Evolutionary conservation across 2,113 vertebrate species (phyloP).

Genomic region (Melanerpes aurifrons): DNA sequence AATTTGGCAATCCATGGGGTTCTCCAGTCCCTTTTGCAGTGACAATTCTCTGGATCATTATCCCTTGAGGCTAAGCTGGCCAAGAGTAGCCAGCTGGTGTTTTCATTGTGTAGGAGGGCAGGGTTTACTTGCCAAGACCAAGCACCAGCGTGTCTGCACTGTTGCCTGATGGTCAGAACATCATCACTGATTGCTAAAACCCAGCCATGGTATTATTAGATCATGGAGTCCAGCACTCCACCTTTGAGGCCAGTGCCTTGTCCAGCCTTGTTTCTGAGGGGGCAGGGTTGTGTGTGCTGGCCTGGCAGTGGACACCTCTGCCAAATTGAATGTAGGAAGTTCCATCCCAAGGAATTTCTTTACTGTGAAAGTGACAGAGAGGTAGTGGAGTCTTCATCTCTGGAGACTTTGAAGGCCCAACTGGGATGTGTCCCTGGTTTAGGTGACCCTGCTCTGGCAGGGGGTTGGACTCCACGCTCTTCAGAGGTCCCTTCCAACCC

Average conservation of each 20-base stretch:
- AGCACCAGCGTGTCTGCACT: conserved; percentile 17
- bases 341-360: too few relatives aligned
- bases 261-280: background rate
- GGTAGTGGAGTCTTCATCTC: too few relatives aligned
- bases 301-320: background rate
- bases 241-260: background rate
- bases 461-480: too few relatives aligned
- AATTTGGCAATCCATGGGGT: background rate
- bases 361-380: too few relatives aligned
- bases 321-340: too few relatives aligned
- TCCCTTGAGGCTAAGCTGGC: background rate
- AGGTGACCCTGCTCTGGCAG: too few relatives aligned
- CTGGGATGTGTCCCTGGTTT: too few relatives aligned
- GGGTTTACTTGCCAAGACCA: background rate
- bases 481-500: too few relatives aligned
- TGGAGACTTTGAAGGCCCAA: too few relatives aligned
- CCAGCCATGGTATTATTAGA: background rate
- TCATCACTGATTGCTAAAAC: background rate
- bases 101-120: conserved; percentile 21
- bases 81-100: conserved; percentile 22
- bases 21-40: background rate
- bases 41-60: background rate
- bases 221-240: background rate
- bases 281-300: background rate
- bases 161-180: background rate